phyloP scores from a whole-genome alignment of 2,113 vertebrate genomes.

The Miniopterus natalensis region DNA sequence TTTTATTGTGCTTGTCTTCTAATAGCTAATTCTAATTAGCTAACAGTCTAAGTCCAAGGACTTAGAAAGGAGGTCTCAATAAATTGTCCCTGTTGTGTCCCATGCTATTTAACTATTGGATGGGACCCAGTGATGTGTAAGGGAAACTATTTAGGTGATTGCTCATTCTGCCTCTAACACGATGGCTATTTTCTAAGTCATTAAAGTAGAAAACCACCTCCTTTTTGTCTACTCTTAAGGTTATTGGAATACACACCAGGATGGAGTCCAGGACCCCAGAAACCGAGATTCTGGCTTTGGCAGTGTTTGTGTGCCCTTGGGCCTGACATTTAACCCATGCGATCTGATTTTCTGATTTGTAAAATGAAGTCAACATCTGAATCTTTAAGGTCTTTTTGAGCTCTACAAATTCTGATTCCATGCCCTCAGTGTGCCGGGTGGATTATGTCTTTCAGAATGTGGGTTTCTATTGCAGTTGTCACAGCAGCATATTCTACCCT shows the following conservation, averaged over 20 bases:
- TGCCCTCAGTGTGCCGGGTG: not conserved
- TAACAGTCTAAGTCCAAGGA: not conserved
- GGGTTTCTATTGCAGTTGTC: not conserved
- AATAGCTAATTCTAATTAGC: not conserved
- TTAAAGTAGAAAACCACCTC: not conserved
- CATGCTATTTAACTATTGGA: not conserved
- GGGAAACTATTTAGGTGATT: not conserved
- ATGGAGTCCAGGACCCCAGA: not conserved
- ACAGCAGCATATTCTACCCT: not conserved
- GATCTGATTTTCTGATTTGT: constrained; percentile 47
- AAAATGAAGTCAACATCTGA: not conserved
- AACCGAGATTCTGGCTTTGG: not conserved
- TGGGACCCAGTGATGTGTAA: not conserved
- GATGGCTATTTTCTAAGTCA: not conserved
- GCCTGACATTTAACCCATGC: not conserved
- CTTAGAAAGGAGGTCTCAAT: not conserved
- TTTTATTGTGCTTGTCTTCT: not conserved
- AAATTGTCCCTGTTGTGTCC: not conserved
- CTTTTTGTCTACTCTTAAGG: not conserved
- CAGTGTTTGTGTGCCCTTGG: not conserved
- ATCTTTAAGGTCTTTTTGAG: not conserved
- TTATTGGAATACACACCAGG: not conserved
- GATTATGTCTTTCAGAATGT: not conserved
- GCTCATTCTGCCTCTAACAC: not conserved
- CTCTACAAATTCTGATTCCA: not conserved